Conservation (phyloP, 1,140 invertebrate genomes). For the Aleiodes sp. region DNA sequence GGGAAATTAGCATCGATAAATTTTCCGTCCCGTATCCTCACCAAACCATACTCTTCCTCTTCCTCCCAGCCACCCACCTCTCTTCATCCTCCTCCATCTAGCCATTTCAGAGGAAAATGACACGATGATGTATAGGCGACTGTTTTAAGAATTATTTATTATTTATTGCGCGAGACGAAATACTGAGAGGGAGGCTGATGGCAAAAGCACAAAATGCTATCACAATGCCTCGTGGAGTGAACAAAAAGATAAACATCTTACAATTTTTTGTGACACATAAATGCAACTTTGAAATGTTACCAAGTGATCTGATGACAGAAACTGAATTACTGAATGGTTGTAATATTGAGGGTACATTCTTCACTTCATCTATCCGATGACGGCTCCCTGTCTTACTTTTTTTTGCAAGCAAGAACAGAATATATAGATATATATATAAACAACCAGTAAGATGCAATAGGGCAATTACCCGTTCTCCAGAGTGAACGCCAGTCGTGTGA, state of each 20-base stretch:
- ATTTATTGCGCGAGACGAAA: slow-evolving; percentile 59
- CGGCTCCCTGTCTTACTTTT: slow-evolving; percentile 15
- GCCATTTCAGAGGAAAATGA: slow-evolving; percentile 52
- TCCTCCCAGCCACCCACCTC: slow-evolving; percentile 40
- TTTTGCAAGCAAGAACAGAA: too few relatives aligned
- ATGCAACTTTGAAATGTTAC: too few relatives aligned
- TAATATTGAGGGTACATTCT: too few relatives aligned
- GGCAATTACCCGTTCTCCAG: slow-evolving; percentile 50
- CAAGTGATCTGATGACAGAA: not conserved
- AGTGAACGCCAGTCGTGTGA: slow-evolving; percentile 41
- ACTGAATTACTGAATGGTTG: not conserved
- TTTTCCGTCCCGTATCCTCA: slow-evolving; percentile 54
- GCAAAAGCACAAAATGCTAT: slow-evolving; percentile 4
- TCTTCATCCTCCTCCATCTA: not conserved
- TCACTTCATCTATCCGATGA: not conserved
- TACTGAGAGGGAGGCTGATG: too few relatives aligned
- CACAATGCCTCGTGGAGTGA: not conserved
- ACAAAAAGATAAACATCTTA: too few relatives aligned
- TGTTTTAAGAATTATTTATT: slow-evolving; percentile 67
- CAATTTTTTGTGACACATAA: too few relatives aligned
- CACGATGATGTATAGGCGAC: slow-evolving; percentile 65
- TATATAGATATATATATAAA: too few relatives aligned
- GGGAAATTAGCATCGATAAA: slow-evolving; percentile 68
- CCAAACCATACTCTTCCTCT: slow-evolving; percentile 44
- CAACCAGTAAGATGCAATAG: slow-evolving; percentile 55